Percentiles rank a stretch among this genome's conserved stretches.
phyloP scores from a whole-genome alignment of 2,113 vertebrate species.

The Albula glossodonta region DNA sequence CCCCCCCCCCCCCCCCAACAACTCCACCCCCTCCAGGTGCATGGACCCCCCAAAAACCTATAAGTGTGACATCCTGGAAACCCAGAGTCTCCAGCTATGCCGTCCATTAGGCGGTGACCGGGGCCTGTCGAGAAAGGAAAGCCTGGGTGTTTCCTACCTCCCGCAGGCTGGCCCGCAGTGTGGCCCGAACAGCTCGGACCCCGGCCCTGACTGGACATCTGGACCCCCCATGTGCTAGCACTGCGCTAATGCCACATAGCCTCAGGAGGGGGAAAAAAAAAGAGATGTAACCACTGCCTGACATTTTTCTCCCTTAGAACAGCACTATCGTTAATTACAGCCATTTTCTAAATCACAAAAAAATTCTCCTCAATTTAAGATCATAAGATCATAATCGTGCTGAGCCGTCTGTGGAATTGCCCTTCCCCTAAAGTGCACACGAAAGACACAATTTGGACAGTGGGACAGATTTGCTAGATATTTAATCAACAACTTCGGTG shows the following conservation, averaged over 20 bases:
- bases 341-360: no score
- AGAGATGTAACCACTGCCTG: neutral
- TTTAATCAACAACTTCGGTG: no score
- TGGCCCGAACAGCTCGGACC: neutral
- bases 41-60: neutral
- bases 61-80: neutral
- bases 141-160: neutral
- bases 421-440: no score
- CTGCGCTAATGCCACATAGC: no score
- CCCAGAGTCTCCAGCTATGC: neutral
- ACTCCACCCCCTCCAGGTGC: neutral
- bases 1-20: neutral
- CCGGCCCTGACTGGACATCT: neutral
- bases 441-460: no score
- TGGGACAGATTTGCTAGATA: no score
- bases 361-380: no score
- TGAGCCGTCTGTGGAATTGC: no score
- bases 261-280: neutral
- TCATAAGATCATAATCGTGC: no score
- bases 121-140: neutral
- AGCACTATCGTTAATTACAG: no score
- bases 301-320: no score
- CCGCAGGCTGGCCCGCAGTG: neutral
- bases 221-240: no score
- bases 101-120: neutral